Percentiles rank a stretch among this genome's conserved stretches.
Evolutionary conservation across 1,140 invertebrate species (phyloP).

Genomic region (Caenorhabditis remanei): DNA sequence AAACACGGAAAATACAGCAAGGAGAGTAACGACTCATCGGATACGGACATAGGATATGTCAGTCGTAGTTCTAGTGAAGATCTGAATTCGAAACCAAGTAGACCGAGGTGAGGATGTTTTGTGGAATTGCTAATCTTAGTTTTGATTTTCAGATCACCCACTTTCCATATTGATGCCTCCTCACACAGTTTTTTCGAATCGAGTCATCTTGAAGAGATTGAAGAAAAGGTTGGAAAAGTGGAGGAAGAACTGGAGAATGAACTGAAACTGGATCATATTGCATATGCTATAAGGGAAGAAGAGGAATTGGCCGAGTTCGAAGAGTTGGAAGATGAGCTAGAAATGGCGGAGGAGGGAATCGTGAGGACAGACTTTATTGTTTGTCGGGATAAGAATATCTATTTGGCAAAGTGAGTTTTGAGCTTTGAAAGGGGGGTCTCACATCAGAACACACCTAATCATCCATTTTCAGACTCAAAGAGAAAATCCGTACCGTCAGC

Average conservation of each 20-base stretch:
- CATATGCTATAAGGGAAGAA: conserved; percentile 25
- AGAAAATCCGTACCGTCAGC: background rate
- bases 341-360: conserved; percentile 52
- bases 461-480: conserved; percentile 53
- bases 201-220: conserved; percentile 40
- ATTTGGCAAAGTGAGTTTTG: conserved; percentile 49
- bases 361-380: conserved; percentile 54
- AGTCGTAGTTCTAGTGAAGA: conserved; percentile 58
- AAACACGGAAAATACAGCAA: conserved; percentile 26
- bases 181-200: conserved; percentile 42
- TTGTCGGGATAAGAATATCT: conserved; percentile 37
- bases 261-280: conserved; percentile 35
- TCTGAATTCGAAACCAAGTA: conserved; percentile 40
- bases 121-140: no score
- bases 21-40: conserved; percentile 28
- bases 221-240: conserved; percentile 36
- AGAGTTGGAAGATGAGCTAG: conserved; percentile 54
- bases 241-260: conserved; percentile 43
- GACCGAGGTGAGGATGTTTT: no score
- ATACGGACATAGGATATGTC: conserved; percentile 55
- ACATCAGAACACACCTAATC: no score
- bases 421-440: no score
- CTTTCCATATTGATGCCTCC: background rate
- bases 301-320: conserved; percentile 57
- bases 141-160: conserved; percentile 55